Conservation (phyloP, 2,888 invertebrate species). For the Morpho helenor region DNA sequence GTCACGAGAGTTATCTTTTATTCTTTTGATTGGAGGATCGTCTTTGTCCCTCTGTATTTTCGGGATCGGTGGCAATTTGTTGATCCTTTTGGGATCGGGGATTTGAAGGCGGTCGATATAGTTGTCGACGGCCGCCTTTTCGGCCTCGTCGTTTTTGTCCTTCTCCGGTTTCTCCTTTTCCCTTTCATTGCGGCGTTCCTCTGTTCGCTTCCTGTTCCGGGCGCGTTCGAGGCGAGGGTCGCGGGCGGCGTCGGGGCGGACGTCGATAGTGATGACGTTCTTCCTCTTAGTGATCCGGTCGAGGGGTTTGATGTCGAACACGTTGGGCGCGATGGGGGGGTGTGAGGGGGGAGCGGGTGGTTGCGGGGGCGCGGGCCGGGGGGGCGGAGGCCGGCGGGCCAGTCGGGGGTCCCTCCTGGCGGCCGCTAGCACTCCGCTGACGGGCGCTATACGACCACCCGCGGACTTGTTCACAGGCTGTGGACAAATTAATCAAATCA, state of each 20-base stretch:
- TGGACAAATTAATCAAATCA: constrained; percentile 28
- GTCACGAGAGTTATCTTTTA: constrained; percentile 32
- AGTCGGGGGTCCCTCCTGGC: constrained; percentile 49
- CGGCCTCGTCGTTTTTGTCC: constrained; percentile 16
- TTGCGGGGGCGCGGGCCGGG: constrained; percentile 19
- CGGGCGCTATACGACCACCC: constrained; percentile 59
- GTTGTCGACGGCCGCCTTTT: constrained; percentile 29
- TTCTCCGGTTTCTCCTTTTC: constrained; percentile 15
- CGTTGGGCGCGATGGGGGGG: constrained; percentile 55
- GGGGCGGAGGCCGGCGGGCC: constrained; percentile 28
- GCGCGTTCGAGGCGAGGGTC: constrained; percentile 35
- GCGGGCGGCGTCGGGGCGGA: constrained; percentile 33
- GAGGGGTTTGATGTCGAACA: constrained; percentile 70
- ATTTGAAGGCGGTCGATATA: constrained; percentile 43
- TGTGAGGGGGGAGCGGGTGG: constrained; percentile 26
- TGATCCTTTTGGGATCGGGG: constrained; percentile 51
- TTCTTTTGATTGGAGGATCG: constrained; percentile 24
- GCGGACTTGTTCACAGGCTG: constrained; percentile 58
- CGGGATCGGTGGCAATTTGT: constrained; percentile 67
- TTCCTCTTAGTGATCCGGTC: constrained; percentile 62
- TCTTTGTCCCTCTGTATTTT: constrained; percentile 45
- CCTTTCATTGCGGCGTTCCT: constrained; percentile 23
- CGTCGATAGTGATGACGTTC: constrained; percentile 72
- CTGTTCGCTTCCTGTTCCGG: constrained; percentile 23
- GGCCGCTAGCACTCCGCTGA: constrained; percentile 51